phyloP scores from a whole-genome alignment of 2,797 vertebrate species.

The Lacerta viridis region DNA sequence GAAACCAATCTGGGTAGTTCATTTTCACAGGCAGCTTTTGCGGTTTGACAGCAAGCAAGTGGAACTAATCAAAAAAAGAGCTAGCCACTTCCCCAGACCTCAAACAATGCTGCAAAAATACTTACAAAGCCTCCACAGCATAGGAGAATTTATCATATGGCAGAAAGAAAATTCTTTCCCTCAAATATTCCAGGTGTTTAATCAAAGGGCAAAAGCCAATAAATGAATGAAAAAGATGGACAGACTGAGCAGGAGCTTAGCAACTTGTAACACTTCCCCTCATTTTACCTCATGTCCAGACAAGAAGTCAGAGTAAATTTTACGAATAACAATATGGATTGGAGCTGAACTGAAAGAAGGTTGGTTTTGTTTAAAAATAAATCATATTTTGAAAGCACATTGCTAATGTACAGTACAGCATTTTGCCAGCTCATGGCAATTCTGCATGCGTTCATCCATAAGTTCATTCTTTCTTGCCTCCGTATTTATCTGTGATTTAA shows the following conservation, averaged over 20 bases:
- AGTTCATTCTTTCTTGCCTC: no score
- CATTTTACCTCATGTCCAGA: neutral
- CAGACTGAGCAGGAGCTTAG: neutral
- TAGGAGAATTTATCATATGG: neutral
- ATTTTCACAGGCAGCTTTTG: neutral
- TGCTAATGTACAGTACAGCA: neutral
- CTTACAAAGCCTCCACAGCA: neutral
- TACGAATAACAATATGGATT: neutral
- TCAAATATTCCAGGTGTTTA: neutral
- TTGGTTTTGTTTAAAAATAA: neutral
- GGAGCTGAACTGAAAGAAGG: neutral
- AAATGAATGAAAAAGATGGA: neutral
- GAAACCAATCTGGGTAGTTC: neutral
- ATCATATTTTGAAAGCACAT: neutral
- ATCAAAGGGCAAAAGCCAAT: constrained; percentile 7
- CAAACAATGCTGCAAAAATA: neutral
- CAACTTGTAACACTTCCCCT: neutral
- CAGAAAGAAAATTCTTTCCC: neutral
- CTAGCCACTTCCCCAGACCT: neutral
- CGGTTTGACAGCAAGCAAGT: fast-evolving
- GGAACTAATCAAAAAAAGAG: constrained; percentile 6
- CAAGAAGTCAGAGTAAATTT: no score
- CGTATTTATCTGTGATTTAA: no score
- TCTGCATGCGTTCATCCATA: no score
- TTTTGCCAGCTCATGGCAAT: no score